Base-by-base conservation (phyloP, 2,888 invertebrate genomes). In the Lottia gigantea region DNA sequence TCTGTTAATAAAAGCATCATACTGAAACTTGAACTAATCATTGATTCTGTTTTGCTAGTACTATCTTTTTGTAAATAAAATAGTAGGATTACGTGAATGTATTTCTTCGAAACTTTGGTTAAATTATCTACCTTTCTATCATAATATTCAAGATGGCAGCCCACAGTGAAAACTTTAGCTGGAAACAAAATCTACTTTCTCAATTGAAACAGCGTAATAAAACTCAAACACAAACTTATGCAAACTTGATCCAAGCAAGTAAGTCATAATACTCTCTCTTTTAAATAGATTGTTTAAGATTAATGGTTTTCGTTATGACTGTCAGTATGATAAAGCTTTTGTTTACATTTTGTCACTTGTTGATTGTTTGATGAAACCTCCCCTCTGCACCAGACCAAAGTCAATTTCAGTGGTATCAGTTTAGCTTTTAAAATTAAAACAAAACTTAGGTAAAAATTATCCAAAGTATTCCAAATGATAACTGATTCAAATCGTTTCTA, bases 221-320 rank as follows among this genome's bases (percentile, higher is more conserved):
- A 71, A 74, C 74, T 65, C 81, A 86, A 69, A 78, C 73, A 45
- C 76, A 75, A 63, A 74, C 78, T 40, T 86, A 79, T 73, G 74
- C 78, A 64, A 71, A 72, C 26, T 71, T 86, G 14, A 83, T 86
- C 49, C 78, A 82, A 68, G 77, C 83, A 26, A 82, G 85, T 86
- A 75, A 75, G 81, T 80, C 62, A 40, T 16, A n/a, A 26, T 15
- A n/a, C 40, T 46, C 19, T 63, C 11, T 45, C 55, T 23, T 68
- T 16, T 8, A 61, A 23, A 31, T 61, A 19, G 12, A 66, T 47
- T 14, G 0, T n/a, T 31, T 65, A 19, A 46, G n/a, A 4, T 46
- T 3, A 0, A 46, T 19, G 25, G 19, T 45, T 40, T 16, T 45
- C 1, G 6, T 64, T 15, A 15, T n/a, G 46, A 19, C 11, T 46